phyloP scores from a whole-genome alignment of 2,888 invertebrate species.

The Mimachlamys varia region DNA sequence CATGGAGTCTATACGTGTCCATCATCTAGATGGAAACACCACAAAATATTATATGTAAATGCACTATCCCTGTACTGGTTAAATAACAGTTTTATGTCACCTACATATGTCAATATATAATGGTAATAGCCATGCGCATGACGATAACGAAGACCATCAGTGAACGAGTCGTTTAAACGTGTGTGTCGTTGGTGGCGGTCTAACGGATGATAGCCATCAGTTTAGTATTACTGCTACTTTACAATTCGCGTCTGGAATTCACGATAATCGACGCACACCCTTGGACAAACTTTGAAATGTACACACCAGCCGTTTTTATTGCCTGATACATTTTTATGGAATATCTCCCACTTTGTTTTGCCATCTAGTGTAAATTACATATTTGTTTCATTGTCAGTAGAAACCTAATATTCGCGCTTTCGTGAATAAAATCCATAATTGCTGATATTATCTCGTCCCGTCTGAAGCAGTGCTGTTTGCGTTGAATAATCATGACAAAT shows the following conservation, averaged over 20 bases:
- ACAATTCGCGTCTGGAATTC: not conserved
- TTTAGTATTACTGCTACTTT: not conserved
- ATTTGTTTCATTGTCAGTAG: not conserved
- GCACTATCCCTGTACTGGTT: not conserved
- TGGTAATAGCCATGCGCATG: not conserved
- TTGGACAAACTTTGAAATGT: not conserved
- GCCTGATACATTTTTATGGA: not conserved
- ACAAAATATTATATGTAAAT: not conserved
- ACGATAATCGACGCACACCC: not conserved
- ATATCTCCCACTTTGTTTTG: not conserved
- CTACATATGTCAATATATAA: not conserved
- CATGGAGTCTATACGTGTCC: not conserved
- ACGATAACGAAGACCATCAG: not conserved
- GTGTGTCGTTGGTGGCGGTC: not conserved
- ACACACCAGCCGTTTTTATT: not conserved
- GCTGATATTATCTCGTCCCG: not conserved
- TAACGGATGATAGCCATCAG: not conserved
- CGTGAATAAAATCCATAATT: not conserved
- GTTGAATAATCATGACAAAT: not conserved
- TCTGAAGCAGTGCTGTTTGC: not conserved
- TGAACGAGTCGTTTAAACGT: not conserved
- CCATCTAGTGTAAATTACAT: not conserved
- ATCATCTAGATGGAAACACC: not conserved
- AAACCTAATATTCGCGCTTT: not conserved
- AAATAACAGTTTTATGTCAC: not conserved